Conservation (phyloP, 2,113 vertebrate genomes). For the cat (Felis catus) region F.catus_Fca126_mat1.0 CM031414.1:41394501-41395000, state of each 20-base stretch:
- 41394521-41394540: not conserved
- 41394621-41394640: no score
- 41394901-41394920: not conserved
- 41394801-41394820: not conserved
- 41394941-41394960: not conserved
- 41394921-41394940: not conserved
- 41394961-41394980: not conserved
- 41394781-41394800: not conserved
- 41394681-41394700: not conserved
- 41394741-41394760: not conserved
- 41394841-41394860: not conserved
- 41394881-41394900: not conserved
- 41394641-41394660: not conserved
- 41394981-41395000: not conserved
- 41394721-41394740: not conserved
- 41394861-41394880: not conserved
- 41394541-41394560: not conserved
- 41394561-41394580: not conserved
- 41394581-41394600: not conserved
- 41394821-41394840: not conserved
- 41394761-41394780: not conserved
- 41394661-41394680: not conserved
- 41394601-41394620: not conserved
- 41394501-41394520: not conserved
- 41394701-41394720: not conserved